Base-by-base conservation (phyloP, 2,888 invertebrate genomes). In the Aporophyla lueneburgensis region DNA sequence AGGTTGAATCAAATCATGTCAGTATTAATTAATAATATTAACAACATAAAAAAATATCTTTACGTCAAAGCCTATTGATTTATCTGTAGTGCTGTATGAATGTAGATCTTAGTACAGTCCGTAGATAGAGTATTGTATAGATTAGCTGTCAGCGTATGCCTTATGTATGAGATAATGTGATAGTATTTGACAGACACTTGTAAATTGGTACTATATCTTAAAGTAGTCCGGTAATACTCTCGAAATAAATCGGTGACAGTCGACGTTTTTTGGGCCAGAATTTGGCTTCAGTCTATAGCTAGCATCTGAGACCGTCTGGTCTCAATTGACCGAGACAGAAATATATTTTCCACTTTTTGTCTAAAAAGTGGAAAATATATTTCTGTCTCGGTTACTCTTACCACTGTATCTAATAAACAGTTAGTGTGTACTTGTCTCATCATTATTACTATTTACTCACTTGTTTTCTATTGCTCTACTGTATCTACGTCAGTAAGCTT, bases 101-200 rank as follows among this genome's bases (percentile, higher is more conserved):
- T 24, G 9, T n/a, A 51, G 9, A 33, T 66, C 27, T 51, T 14
- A 14, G 1, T 62, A n/a, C 5, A n/a, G n/a, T 40, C n/a, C n/a
- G 14, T 33, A 53, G 33, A 67, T 19, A 53, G n/a, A 53, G 21
- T 51, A 63, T 46, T 63, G 27, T 19, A 49, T 46, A 65, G 24
- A 65, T 19, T 51, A 40, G 4, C 19, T 33, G 67, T 40, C n/a
- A 40, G 33, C 6, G 33, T 67, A 67, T 67, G 53, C 53, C 67
- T 53, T 53, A 67, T 53, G 33, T 53, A 67, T n/a, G 16, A 53
- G 33, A 67, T 53, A 67, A 33, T 33, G 53, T 10, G n/a, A n/a
- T 67, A 53, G 53, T 67, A 33, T 67, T 67, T n/a, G 6, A 53
- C 53, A n/a, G 33, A 33, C 53, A 33, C n/a, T n/a, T 67, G n/a